Base-by-base conservation (phyloP, 2,113 vertebrate species). In the Vimba vimba region DNA sequence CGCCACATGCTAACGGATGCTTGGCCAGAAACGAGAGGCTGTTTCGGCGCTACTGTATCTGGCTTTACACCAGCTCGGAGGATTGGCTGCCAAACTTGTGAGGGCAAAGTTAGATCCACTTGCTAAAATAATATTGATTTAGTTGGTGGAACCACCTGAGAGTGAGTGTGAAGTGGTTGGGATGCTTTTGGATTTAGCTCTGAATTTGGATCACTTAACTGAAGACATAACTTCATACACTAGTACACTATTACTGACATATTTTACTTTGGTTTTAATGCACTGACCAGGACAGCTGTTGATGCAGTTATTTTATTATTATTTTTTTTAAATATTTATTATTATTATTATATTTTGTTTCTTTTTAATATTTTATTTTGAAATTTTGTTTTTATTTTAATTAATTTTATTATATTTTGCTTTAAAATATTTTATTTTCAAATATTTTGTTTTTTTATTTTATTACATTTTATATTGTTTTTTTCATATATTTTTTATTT, bases 81-180 rank as follows among this genome's bases (percentile, higher is more conserved):
- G 55, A 60, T 75, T 33, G 52, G n/a, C 27, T 50, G 77, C 77
- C 50, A 64, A 43, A 71, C 30, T 33, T 52, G 36, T 50, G 52
- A 78, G 76, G 86, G 57, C 59, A 74, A 62, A 80, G 76, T 84
- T 73, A 73, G 76, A 79, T 84, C 68, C 75, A n/a, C 86, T 79
- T 64, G 59, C 86, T 73, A 17, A 62, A 33, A 84, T 45, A 52
- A 79, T 84, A 79, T 84, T 87, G 50, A 52, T 68, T 64, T 73
- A 80, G 47, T 47, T 80, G 23, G n/a, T 25, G 78, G 55, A 86
- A 73, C 78, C 64, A 66, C 55, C 68, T 74, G 19, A 55, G 57
- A 71, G 62, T 19, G 84, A 47, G 82, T 71, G 74, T 73, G 8
- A 59, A 59, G 75, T 73, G 50, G 52, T 60, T 12, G 25, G 62